Base-by-base conservation (phyloP, 2,888 invertebrate species). In the Esperia sulphurella region DNA sequence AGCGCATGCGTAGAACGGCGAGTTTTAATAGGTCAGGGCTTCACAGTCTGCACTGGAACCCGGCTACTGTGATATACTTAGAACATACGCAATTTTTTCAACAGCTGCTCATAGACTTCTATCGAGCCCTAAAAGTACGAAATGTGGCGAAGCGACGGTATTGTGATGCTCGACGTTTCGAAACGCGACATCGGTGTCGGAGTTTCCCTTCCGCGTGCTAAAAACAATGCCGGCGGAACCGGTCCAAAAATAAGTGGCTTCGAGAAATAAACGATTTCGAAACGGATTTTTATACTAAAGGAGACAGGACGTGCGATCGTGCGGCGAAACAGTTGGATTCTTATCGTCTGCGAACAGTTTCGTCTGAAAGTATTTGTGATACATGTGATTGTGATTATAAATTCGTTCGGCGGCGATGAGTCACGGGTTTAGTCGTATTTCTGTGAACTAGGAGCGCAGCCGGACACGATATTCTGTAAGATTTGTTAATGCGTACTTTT, bases 11-110 rank as follows among this genome's bases (percentile, higher is more conserved):
- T 57, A 75, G 63, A 73, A 61, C 73, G 68, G 71, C 65, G 62
- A 63, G 65, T 70, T 75, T 79, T 77, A 59, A 76, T 83, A 75
- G 86, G 86, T 86, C 88, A 85, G 77, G 87, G 87, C 78, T 71
- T 77, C 83, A n/a, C n/a, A 79, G 83, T 79, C 79, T 78, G 80
- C 69, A 80, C 80, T 78, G 75, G 77, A 73, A 75, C 70, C 75
- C 74, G 77, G 75, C 74, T 67, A 65, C 68, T 72, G 72, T 70
- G 68, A 73, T 80, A 81, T 71, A 78, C 77, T 72, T 71, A 73
- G 74, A 75, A 69, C 71, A 65, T 58, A 73, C 76, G 72, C 69
- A 67, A 71, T 78, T 75, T 35, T 61, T 68, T 61, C 52, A 56
- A 44, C 33, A 50, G 53, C 46, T 44, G 63, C 45, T 54, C 58